Base-by-base conservation (phyloP, 2,113 vertebrate genomes). In the Poeciliopsis occidentalis region DNA sequence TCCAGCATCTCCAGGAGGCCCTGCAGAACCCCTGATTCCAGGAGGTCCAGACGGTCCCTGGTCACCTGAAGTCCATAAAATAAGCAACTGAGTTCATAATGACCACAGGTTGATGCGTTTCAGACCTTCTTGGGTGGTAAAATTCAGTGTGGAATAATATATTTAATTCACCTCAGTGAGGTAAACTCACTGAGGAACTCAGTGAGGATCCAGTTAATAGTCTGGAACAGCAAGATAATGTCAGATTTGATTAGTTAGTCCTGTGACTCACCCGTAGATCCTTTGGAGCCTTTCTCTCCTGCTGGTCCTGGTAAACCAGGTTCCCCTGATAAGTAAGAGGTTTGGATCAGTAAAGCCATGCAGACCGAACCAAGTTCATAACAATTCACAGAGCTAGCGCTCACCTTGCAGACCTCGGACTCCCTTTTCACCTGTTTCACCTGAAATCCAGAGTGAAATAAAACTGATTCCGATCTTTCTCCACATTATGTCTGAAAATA, bases 381-480 rank as follows among this genome's bases (percentile, higher is more conserved):
- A 11, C 1, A 69, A 78, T 70, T 27, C 22, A 75, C 27, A 79
- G 64, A 67, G 41, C 15, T 69, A n/a, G 17, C 61, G 95, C 96
- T 94, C 70, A 98, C 97, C 97, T 96, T 95, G 94, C 73, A 95
- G 79, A 77, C 97, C 97, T 86, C 95, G 94, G 69, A 91, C 80
- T 83, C 97, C 97, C 82, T 95, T 96, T 71, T 98, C 97, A 39
- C 97, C 97, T 70, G 93, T 74, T 79, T 99, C 97, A 93, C 97
- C 97, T 99, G 75, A 68, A 75, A 79, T 37, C 57, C 75, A 81
- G 2, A 84, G 78, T 15, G 0, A 4, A 37, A 83, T 70, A 1
- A 60, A 73, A 74, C 22, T 13, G 11, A 54, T 80, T 57, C 62
- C 12, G 69, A 85, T 67, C 1, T 12, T 71, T 32, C 15, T 13